These are phyloP conservation scores for Apantesis nais DNA, from an alignment of 2,888 invertebrate genomes.

Conservation along the genomic window DNA sequence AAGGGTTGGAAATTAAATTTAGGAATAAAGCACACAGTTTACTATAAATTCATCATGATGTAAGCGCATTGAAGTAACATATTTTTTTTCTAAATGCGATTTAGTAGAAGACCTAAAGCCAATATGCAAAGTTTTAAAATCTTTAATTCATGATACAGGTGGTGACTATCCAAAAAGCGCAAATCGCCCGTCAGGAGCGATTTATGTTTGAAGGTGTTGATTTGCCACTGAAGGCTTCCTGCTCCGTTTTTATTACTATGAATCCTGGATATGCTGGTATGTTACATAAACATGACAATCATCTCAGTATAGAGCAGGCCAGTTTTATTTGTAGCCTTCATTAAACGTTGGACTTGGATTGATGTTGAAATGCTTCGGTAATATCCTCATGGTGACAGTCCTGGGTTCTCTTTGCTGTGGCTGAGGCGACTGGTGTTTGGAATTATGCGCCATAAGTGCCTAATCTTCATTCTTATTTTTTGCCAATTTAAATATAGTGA, in stretches of 20 bases:
- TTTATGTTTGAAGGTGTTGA: slow-evolving; percentile 92
- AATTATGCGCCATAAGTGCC: not conserved
- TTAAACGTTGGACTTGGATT: not conserved
- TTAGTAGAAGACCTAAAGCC: too few species aligned
- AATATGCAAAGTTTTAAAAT: not conserved
- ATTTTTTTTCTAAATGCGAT: too few species aligned
- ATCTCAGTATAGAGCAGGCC: not conserved
- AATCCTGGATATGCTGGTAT: slow-evolving; percentile 93
- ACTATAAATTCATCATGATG: too few species aligned
- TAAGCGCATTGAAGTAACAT: too few species aligned
- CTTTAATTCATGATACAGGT: slow-evolving; percentile 69
- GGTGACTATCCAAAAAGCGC: slow-evolving; percentile 92
- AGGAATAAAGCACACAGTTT: too few species aligned
- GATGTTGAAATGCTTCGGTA: not conserved
- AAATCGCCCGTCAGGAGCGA: slow-evolving; percentile 84
- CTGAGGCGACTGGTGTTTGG: not conserved
- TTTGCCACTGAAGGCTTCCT: slow-evolving; percentile 88
- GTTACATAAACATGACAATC: not conserved
- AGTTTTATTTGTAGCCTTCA: not conserved
- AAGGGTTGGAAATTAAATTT: too few species aligned
- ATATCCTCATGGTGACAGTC: not conserved
- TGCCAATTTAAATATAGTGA: too few species aligned
- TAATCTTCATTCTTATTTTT: not conserved
- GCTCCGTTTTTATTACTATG: slow-evolving; percentile 94
- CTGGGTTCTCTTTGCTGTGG: not conserved